phyloP scores from a whole-genome alignment of 2,888 invertebrate genomes.

The Helicoverpa assulta region DNA sequence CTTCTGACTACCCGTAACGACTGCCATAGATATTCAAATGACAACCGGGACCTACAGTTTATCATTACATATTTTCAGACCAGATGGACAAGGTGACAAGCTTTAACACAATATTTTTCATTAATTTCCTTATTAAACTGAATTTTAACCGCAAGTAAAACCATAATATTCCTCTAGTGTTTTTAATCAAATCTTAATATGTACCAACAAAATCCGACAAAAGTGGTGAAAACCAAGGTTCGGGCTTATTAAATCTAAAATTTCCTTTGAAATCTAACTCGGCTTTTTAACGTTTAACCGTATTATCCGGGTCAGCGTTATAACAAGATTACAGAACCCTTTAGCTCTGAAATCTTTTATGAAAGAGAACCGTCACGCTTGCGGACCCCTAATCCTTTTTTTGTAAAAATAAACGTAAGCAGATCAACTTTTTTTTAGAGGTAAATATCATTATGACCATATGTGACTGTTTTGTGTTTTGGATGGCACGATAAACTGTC shows the following conservation, averaged over 20 bases:
- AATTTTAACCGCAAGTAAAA: no score
- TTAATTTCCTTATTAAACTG: no score
- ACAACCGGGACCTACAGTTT: no score
- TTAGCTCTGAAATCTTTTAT: constrained; percentile 27
- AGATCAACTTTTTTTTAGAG: no score
- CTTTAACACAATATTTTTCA: no score
- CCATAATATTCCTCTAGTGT: no score
- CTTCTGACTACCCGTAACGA: no score
- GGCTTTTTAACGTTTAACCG: constrained; percentile 8
- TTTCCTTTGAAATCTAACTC: background rate
- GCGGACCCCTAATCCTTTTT: constrained; percentile 20
- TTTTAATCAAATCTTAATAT: background rate
- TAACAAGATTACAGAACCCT: constrained; percentile 42
- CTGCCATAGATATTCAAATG: no score
- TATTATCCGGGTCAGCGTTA: constrained; percentile 18
- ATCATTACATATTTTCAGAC: no score
- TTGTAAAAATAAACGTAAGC: constrained; percentile 15
- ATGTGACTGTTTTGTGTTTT: background rate
- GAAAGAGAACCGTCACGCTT: constrained; percentile 26
- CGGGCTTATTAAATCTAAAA: background rate
- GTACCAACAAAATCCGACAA: background rate
- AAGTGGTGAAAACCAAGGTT: background rate
- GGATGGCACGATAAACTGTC: no score
- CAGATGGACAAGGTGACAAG: no score
- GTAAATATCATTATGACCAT: background rate